A percentile compares a stretch with the other conserved stretches of the same genome.
These are phyloP conservation scores for Struthidea cinerea DNA, from an alignment of 2,113 vertebrate genomes.

Conservation along the genomic window DNA sequence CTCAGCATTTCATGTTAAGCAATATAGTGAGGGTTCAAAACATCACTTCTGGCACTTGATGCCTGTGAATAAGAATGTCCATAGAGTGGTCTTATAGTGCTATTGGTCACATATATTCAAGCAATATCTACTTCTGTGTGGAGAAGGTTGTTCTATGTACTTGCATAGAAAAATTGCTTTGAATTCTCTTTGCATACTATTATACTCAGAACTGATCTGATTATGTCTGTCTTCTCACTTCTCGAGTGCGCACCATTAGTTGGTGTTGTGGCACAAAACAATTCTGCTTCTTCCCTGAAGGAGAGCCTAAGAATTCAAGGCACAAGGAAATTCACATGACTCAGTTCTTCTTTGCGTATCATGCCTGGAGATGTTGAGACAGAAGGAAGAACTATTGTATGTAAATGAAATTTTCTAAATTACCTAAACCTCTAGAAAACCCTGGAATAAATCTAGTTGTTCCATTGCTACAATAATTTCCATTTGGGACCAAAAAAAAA, in stretches of 20 bases:
- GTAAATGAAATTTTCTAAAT: not conserved
- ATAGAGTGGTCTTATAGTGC: too few species aligned
- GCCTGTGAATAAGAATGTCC: too few species aligned
- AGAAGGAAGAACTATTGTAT: not conserved
- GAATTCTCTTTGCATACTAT: not conserved
- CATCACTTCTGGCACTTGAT: not conserved
- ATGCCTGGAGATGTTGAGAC: not conserved
- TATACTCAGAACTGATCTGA: not conserved
- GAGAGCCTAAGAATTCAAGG: not conserved
- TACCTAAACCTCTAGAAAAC: not conserved
- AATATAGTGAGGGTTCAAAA: not conserved
- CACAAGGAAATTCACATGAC: not conserved
- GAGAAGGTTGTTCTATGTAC: not conserved
- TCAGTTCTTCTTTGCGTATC: not conserved
- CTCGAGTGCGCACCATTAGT: not conserved
- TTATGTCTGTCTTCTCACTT: not conserved
- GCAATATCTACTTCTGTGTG: not conserved
- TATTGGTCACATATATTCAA: not conserved
- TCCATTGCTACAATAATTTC: not conserved
- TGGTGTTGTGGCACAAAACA: not conserved
- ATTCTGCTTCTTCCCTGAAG: not conserved
- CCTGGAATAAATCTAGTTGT: not conserved
- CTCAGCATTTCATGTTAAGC: not conserved
- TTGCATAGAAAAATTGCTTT: not conserved
- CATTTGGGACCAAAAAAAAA: not conserved